Evolutionary conservation across 2,113 vertebrate species (phyloP).

Genomic region (Microcebus jonahi): DNA sequence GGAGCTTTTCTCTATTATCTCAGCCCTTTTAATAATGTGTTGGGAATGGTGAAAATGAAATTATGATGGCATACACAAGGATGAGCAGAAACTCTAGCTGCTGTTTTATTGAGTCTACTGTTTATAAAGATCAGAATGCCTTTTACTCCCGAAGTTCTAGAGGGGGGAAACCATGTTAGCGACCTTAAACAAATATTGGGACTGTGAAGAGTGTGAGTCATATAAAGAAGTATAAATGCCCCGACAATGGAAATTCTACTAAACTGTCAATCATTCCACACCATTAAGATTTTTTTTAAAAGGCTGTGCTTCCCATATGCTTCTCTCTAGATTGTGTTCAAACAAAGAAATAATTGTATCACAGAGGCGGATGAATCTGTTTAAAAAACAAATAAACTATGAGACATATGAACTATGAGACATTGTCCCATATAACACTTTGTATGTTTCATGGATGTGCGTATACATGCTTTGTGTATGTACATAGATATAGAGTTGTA

Average conservation of each 20-base stretch:
- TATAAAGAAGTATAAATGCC: background rate
- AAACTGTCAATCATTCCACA: background rate
- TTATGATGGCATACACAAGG: rapidly evolving
- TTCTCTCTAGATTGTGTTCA: background rate
- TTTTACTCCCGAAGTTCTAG: background rate
- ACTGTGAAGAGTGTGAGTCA: background rate
- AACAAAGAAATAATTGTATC: slow-evolving; percentile 30
- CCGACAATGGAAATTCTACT: background rate
- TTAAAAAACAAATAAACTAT: slow-evolving; percentile 7
- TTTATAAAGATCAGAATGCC: background rate
- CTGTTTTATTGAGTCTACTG: background rate
- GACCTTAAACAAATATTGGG: background rate
- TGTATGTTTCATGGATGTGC: background rate
- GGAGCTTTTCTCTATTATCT: background rate
- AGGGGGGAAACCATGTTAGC: background rate
- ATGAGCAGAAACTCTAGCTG: background rate
- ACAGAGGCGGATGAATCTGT: background rate
- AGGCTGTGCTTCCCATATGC: background rate
- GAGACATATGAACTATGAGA: background rate
- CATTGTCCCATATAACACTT: background rate
- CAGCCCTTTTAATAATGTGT: too few relatives aligned
- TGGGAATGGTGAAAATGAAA: background rate
- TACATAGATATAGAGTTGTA: background rate
- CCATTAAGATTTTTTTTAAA: background rate
- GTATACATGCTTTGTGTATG: background rate